Percentiles rank a stretch among this genome's conserved stretches.
These are phyloP conservation scores for Chaetoderma sp. DNA, from an alignment of 2,888 invertebrate genomes.

Conservation along the genomic window DNA sequence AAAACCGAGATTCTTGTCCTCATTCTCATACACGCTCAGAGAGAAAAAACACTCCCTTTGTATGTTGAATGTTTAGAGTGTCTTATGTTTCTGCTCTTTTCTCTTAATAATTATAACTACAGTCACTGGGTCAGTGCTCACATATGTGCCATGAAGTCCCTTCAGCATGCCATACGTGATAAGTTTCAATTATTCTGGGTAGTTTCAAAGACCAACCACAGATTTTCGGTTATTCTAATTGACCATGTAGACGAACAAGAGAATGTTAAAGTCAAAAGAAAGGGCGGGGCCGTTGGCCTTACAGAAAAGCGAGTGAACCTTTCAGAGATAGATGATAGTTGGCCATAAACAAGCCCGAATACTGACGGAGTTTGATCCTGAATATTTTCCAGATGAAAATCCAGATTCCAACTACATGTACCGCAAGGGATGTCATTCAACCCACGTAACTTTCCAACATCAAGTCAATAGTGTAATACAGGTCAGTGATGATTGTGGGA, in stretches of 20 bases:
- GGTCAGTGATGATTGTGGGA: not conserved
- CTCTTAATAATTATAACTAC: not conserved
- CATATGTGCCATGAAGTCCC: not conserved
- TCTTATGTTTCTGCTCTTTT: not conserved
- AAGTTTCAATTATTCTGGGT: not conserved
- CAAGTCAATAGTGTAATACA: not conserved
- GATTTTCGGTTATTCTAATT: not conserved
- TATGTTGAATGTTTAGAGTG: no score
- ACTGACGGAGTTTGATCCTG: not conserved
- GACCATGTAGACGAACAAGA: not conserved
- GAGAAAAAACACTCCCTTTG: no score
- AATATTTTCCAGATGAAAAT: not conserved
- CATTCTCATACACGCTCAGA: no score
- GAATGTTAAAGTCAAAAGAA: no score
- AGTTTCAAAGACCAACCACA: not conserved
- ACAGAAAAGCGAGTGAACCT: no score
- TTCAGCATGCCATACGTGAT: not conserved
- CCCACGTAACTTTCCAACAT: no score
- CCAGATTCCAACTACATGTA: not conserved
- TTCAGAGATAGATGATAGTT: not conserved
- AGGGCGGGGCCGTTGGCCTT: no score
- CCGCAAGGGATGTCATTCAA: no score
- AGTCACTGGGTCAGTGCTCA: not conserved
- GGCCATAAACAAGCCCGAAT: not conserved
- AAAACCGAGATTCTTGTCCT: no score